phyloP scores from a whole-genome alignment of 1,140 invertebrate genomes.

The Idris sp. region DNA sequence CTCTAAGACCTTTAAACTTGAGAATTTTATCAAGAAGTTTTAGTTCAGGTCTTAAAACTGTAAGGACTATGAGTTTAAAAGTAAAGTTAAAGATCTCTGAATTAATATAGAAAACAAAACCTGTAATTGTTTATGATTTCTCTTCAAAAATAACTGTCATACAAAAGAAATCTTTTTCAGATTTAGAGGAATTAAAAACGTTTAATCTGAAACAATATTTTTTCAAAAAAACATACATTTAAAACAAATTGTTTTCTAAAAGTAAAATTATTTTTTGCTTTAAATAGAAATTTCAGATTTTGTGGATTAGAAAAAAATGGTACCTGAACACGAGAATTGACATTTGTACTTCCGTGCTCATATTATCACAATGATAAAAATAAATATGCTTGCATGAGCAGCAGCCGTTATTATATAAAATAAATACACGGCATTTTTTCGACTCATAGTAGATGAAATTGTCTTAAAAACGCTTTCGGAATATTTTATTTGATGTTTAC shows the following conservation, averaged over 20 bases:
- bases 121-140: no score
- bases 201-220: no score
- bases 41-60: conserved; percentile 26
- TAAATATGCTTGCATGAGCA: conserved; percentile 22
- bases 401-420: conserved; percentile 37
- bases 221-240: no score
- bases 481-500: conserved; percentile 44
- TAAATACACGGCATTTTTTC: conserved; percentile 14
- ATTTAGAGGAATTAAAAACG: no score
- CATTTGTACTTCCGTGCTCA: neutral
- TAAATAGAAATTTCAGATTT: no score
- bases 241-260: no score
- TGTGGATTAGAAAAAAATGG: neutral
- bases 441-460: conserved; percentile 46
- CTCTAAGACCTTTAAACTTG: conserved; percentile 42
- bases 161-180: no score
- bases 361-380: conserved; percentile 14
- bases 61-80: conserved; percentile 11
- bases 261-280: no score
- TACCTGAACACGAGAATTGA: conserved; percentile 1
- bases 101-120: conserved; percentile 8
- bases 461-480: conserved; percentile 54
- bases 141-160: no score
- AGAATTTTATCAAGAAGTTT: conserved; percentile 30
- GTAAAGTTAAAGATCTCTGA: conserved; percentile 12